A percentile compares a stretch with the other conserved stretches of the same genome.
Evolutionary conservation across 2,113 vertebrate genomes (phyloP).

Genomic region (Oreotrochilus melanogaster): DNA sequence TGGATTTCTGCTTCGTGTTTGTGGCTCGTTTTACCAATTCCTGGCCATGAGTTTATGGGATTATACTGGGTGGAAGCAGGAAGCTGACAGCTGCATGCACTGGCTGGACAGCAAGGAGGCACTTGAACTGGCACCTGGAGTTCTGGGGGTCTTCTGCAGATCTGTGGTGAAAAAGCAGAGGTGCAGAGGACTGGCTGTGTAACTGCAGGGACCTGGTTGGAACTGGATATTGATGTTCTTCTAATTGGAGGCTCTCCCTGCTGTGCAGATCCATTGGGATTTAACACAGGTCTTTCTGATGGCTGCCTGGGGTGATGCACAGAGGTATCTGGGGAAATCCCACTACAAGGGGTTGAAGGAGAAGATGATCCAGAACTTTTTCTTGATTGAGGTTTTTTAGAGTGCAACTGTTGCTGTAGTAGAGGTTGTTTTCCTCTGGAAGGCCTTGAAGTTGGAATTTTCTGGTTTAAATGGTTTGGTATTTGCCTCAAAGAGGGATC

Average conservation of each 20-base stretch:
- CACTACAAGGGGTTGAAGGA: slow-evolving; percentile 68
- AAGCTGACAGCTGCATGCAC: slow-evolving; percentile 77
- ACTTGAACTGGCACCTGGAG: slow-evolving; percentile 78
- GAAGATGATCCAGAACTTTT: slow-evolving; percentile 68
- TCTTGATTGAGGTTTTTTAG: slow-evolving; percentile 50
- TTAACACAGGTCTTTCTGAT: slow-evolving; percentile 34
- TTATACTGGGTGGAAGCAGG: slow-evolving; percentile 69
- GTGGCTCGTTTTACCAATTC: slow-evolving; percentile 28
- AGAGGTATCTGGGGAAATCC: slow-evolving; percentile 68
- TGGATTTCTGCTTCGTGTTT: slow-evolving; percentile 47
- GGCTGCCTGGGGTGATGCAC: slow-evolving; percentile 47
- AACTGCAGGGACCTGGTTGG: slow-evolving; percentile 49
- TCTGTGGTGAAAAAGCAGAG: slow-evolving; percentile 57
- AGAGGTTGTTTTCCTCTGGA: slow-evolving; percentile 53
- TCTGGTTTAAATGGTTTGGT: slow-evolving; percentile 47
- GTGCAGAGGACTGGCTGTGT: slow-evolving; percentile 51
- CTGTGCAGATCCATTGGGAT: background rate
- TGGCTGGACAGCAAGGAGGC: slow-evolving; percentile 59
- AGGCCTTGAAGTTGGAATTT: background rate
- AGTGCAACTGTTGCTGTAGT: slow-evolving; percentile 11
- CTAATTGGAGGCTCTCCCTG: slow-evolving; percentile 40
- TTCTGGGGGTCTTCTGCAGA: slow-evolving; percentile 59
- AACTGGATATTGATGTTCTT: slow-evolving; percentile 2
- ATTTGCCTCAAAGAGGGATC: slow-evolving; percentile 65
- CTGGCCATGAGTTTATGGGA: slow-evolving; percentile 75